These are phyloP conservation scores for Habroteleia sp. DNA, from an alignment of 2,888 invertebrate species.

Conservation along the genomic window DNA sequence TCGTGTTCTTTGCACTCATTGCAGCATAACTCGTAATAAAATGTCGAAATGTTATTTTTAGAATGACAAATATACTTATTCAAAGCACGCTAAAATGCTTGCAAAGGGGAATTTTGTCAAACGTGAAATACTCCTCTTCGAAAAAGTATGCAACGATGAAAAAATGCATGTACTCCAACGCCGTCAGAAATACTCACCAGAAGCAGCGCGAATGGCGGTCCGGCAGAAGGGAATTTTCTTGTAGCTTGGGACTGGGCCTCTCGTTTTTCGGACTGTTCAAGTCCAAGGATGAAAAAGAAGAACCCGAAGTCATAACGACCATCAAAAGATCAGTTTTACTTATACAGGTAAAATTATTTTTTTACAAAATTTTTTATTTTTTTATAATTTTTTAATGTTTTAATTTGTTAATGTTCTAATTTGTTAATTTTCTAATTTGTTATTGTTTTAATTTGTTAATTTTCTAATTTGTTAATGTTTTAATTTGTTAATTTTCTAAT, in stretches of 20 bases:
- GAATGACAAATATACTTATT: slow-evolving; percentile 45
- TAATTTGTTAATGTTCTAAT: too few species aligned
- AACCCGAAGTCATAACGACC: slow-evolving; percentile 85
- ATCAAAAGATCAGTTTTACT: slow-evolving; percentile 90
- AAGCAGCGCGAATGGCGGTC: slow-evolving; percentile 28
- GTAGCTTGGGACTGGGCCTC: slow-evolving; percentile 61
- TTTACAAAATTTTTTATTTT: too few species aligned
- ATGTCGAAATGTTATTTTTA: too few species aligned
- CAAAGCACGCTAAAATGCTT: slow-evolving; percentile 35
- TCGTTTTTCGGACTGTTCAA: slow-evolving; percentile 84
- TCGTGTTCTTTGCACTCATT: too few species aligned
- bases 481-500: too few species aligned
- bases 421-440: too few species aligned
- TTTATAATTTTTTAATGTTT: too few species aligned
- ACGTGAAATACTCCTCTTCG: slow-evolving; percentile 5
- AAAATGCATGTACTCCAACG: slow-evolving; percentile 2
- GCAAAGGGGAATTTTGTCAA: slow-evolving; percentile 28
- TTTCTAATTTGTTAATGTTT: too few species aligned
- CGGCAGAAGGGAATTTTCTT: slow-evolving; percentile 12
- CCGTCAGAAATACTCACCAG: slow-evolving; percentile 8
- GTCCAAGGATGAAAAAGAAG: slow-evolving; percentile 83
- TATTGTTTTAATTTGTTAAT: too few species aligned
- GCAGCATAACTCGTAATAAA: too few species aligned
- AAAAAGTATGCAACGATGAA: slow-evolving; percentile 1
- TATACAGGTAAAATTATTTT: slow-evolving; percentile 85